Evolutionary conservation across 2,113 vertebrate species (phyloP).

Genomic region (Galbula dea): DNA sequence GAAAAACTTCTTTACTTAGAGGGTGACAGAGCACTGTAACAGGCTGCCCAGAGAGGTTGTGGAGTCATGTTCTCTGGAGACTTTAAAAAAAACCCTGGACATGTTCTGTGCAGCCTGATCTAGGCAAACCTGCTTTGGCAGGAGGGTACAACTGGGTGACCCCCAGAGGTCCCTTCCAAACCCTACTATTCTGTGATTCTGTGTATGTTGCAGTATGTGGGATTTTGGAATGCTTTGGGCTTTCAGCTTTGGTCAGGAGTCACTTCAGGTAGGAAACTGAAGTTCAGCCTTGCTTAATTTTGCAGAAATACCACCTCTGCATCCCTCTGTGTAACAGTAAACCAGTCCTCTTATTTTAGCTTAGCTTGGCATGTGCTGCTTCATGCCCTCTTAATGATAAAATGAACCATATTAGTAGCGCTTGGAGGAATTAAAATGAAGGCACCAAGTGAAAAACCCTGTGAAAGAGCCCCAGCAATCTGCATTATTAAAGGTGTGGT

Average conservation of each 20-base stretch:
- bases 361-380: background rate
- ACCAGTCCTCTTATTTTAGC: background rate
- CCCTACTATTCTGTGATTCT: background rate
- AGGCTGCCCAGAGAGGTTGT: background rate
- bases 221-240: background rate
- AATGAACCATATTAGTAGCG: background rate
- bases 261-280: background rate
- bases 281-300: background rate
- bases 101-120: too few species aligned
- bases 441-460: background rate
- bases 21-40: background rate
- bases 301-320: background rate
- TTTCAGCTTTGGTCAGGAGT: fast-evolving
- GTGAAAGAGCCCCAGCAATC: background rate
- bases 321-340: background rate
- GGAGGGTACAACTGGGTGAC: too few species aligned
- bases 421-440: constrained; percentile 35
- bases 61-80: background rate
- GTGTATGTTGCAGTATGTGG: background rate
- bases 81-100: too few species aligned
- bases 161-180: too few species aligned
- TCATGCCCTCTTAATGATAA: background rate
- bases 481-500: constrained; percentile 77
- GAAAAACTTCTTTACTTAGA: background rate
- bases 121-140: too few species aligned